Percentiles rank a stretch among this genome's conserved stretches.
Conservation (phyloP, 53 echinoderm and acorn worm genomes). For the Pentamera pediparva region DNA sequence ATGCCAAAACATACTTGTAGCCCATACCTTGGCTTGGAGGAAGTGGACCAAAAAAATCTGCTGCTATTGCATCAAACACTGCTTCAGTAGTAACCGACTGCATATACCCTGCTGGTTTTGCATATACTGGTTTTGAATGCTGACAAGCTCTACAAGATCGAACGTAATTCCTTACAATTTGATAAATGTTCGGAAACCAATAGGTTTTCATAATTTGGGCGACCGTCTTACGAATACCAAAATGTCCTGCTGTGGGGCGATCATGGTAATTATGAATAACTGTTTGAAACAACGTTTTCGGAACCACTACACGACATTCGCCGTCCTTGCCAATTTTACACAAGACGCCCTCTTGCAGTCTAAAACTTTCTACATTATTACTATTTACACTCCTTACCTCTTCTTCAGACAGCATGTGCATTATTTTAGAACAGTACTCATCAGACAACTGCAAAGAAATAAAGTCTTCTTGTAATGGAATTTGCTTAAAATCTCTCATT, state of each 20-base stretch:
- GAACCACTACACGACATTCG: not conserved
- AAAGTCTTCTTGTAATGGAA: constrained; percentile 16
- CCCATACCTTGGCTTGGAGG: constrained; percentile 36
- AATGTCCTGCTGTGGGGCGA: constrained; percentile 3
- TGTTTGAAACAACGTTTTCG: not conserved
- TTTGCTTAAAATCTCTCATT: not conserved
- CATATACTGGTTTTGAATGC: not conserved
- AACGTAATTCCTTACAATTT: not conserved
- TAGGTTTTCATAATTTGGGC: not conserved
- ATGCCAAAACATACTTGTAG: constrained; percentile 31
- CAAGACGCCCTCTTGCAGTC: not conserved
- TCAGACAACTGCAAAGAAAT: constrained; percentile 3
- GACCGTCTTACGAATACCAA: not conserved
- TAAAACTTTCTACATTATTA: not conserved
- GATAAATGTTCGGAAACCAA: not conserved
- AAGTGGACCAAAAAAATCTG: constrained; percentile 49
- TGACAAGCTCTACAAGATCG: not conserved
- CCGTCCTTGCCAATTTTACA: not conserved
- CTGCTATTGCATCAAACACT: constrained; percentile 40
- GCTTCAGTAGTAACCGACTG: constrained; percentile 5
- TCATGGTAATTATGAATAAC: constrained; percentile 6
- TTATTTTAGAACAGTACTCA: constrained; percentile 7
- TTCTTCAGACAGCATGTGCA: not conserved
- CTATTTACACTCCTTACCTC: not conserved
- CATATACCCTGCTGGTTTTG: constrained; percentile 33